Evolutionary conservation across 2,797 vertebrate species (phyloP).

Genomic region (Otus scops): DNA sequence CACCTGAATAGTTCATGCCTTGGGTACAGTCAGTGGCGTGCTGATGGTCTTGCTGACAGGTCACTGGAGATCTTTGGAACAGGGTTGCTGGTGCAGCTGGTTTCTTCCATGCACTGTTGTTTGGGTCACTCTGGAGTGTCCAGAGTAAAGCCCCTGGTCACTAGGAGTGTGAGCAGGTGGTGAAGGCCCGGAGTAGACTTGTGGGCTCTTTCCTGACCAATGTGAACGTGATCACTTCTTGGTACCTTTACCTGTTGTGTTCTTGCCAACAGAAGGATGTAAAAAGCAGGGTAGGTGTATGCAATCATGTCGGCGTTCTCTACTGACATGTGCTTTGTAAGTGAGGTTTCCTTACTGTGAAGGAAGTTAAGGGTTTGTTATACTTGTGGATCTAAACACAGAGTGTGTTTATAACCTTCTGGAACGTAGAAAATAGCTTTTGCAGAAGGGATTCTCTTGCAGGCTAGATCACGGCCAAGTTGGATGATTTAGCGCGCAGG

Average conservation of each 20-base stretch:
- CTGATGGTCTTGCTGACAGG: not conserved
- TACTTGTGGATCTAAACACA: not conserved
- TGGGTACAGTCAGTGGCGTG: not conserved
- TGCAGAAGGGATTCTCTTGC: not conserved
- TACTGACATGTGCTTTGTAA: not conserved
- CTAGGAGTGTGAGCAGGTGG: not conserved
- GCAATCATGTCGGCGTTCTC: fast-evolving
- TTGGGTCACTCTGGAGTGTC: not conserved
- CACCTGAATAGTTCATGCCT: not conserved
- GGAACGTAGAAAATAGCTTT: not conserved
- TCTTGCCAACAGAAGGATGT: not conserved
- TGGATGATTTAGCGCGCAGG: not conserved
- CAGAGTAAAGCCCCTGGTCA: not conserved
- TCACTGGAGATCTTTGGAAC: not conserved
- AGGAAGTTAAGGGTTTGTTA: not conserved
- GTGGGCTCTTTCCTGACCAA: not conserved
- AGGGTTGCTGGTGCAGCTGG: not conserved
- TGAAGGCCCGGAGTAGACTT: not conserved
- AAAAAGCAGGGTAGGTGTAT: not conserved
- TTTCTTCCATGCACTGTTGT: not conserved
- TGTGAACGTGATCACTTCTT: not conserved
- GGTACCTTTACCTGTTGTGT: not conserved
- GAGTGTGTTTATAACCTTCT: not conserved
- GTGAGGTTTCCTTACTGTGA: not conserved
- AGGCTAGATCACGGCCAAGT: not conserved